These are phyloP conservation scores for Eupristina koningsbergeri DNA, from an alignment of 1,140 invertebrate species.

Conservation along the genomic window DNA sequence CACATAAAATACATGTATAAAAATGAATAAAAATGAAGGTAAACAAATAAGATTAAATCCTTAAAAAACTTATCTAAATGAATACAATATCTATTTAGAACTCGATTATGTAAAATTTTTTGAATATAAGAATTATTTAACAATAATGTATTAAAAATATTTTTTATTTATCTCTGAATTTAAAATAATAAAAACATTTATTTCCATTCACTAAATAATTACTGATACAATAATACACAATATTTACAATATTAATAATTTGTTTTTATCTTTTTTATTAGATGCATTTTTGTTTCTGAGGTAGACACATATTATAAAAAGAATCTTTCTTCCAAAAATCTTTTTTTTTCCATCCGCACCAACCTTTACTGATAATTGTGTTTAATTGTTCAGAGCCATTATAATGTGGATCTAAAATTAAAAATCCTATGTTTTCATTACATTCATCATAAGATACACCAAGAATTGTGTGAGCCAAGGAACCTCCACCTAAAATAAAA, in stretches of 20 bases:
- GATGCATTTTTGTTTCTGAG: constrained; percentile 79
- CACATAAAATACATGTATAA: neutral
- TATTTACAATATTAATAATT: constrained; percentile 42
- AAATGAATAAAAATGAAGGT: neutral
- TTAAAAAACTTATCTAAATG: no score
- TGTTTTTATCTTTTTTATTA: constrained; percentile 57
- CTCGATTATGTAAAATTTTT: no score
- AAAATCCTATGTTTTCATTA: constrained; percentile 86
- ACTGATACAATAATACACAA: constrained; percentile 28
- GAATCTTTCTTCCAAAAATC: constrained; percentile 94
- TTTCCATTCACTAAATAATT: constrained; percentile 29
- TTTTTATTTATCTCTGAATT: constrained; percentile 15
- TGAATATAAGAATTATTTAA: neutral
- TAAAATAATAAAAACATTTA: constrained; percentile 27
- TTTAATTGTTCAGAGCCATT: constrained; percentile 86
- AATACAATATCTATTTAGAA: no score
- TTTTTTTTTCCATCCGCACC: constrained; percentile 94
- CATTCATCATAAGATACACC: constrained; percentile 90
- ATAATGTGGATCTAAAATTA: constrained; percentile 99
- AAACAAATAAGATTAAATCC: no score
- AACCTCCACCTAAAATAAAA: constrained; percentile 87
- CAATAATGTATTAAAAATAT: constrained; percentile 20
- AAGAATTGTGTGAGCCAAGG: constrained; percentile 97
- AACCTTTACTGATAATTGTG: constrained; percentile 85
- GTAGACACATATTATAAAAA: constrained; percentile 96